phyloP scores from a whole-genome alignment of 2,113 vertebrate species.

The Rattus rattus region DNA sequence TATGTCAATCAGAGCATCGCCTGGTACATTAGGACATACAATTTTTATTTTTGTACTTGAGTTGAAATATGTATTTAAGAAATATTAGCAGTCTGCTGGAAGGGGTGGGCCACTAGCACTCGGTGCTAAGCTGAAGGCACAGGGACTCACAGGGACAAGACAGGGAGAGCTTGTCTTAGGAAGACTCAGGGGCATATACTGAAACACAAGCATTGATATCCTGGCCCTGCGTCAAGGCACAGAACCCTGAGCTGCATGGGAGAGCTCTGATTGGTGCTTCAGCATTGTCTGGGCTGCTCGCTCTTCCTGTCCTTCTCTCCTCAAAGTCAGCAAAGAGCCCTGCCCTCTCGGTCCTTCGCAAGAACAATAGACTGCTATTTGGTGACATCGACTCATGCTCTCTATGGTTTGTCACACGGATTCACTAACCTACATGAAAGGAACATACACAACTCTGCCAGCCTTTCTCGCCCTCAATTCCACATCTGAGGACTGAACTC shows the following conservation, averaged over 20 bases:
- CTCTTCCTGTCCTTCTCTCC: not conserved
- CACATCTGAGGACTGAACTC: not conserved
- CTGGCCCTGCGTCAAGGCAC: not conserved
- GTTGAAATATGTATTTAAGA: not conserved
- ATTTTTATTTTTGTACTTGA: not conserved
- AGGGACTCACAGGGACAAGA: rapidly evolving
- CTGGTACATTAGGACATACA: not conserved
- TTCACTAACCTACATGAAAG: not conserved
- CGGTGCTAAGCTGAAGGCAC: not conserved
- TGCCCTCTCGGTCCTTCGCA: not conserved
- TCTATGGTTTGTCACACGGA: not conserved
- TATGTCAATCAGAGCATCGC: not conserved
- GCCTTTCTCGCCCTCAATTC: not conserved
- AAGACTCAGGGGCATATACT: not conserved
- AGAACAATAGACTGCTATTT: not conserved
- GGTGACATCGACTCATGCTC: not conserved
- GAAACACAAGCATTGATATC: not conserved
- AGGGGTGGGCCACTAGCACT: not conserved
- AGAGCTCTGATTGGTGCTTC: not conserved
- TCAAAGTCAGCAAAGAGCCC: not conserved
- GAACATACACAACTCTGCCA: not conserved
- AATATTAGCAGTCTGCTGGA: not conserved
- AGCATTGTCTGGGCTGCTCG: not conserved
- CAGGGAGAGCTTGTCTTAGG: not conserved
- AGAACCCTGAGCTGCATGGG: not conserved